These are phyloP conservation scores for Taenioides sp. DNA, from an alignment of 2,797 vertebrate genomes.

Conservation along the genomic window DNA sequence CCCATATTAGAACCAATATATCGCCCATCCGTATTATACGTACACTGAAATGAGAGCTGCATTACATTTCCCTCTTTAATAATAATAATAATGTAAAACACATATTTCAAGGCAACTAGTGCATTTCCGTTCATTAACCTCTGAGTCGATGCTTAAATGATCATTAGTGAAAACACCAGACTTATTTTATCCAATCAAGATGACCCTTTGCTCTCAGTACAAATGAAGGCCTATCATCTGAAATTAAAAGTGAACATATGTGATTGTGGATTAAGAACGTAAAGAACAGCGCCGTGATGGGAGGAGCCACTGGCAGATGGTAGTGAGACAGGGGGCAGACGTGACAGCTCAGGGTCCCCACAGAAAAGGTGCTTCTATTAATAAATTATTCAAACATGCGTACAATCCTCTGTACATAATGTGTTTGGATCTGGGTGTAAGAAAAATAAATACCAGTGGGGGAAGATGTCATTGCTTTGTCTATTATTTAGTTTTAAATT, in stretches of 20 bases:
- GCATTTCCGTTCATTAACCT: neutral
- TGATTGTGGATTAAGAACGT: slow-evolving; percentile 56
- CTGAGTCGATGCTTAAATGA: neutral
- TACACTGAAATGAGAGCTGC: no score
- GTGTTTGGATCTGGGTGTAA: neutral
- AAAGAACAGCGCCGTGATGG: slow-evolving; percentile 50
- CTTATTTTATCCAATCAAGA: neutral
- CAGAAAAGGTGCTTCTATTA: slow-evolving; percentile 5
- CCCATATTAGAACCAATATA: no score
- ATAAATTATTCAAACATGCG: slow-evolving; percentile 37
- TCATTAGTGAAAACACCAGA: neutral
- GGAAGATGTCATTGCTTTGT: no score
- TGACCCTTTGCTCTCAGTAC: neutral
- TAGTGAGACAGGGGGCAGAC: slow-evolving; percentile 41
- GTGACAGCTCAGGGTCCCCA: slow-evolving; percentile 9
- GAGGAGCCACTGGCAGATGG: slow-evolving; percentile 63
- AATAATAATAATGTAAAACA: no score
- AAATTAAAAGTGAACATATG: neutral
- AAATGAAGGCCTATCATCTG: neutral
- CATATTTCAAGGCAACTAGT: no score
- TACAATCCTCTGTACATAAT: neutral
- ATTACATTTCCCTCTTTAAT: no score
- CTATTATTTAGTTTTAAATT: no score
- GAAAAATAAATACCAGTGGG: no score
- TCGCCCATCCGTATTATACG: no score